Percentiles rank a stretch among this genome's conserved stretches.
phyloP scores from a whole-genome alignment of 35 echinoderm and acorn worm genomes.

The Stichopus chloronotus region DNA sequence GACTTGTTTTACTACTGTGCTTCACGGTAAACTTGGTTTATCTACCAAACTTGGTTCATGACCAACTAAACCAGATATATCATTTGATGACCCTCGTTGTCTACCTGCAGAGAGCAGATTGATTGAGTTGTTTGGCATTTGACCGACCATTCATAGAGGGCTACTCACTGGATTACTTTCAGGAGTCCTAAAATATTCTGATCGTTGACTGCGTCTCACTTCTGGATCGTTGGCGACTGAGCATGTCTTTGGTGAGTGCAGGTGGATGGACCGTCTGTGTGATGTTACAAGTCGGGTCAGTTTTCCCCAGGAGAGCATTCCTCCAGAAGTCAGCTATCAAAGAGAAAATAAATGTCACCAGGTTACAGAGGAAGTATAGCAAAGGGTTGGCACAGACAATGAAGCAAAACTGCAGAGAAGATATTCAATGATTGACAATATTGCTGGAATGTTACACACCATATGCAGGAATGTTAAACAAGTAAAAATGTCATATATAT shows the following conservation, averaged over 20 bases:
- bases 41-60: neutral
- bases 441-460: no score
- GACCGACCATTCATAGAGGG: neutral
- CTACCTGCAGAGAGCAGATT: neutral
- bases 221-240: neutral
- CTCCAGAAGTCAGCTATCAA: neutral
- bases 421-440: no score
- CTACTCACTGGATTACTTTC: neutral
- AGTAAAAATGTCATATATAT: no score
- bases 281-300: neutral
- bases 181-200: conserved; percentile 36
- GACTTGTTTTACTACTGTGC: neutral
- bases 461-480: no score
- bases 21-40: neutral
- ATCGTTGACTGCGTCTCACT: neutral
- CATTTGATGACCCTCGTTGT: neutral
- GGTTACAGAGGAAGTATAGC: no score
- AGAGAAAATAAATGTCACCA: neutral
- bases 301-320: neutral
- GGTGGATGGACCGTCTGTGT: neutral
- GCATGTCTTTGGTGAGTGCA: neutral
- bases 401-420: no score
- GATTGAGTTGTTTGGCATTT: no score
- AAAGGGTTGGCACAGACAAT: no score
- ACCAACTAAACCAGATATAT: neutral